Evolutionary conservation across 2,797 vertebrate genomes (phyloP).

Genomic region (Galago senegalensis): DNA sequence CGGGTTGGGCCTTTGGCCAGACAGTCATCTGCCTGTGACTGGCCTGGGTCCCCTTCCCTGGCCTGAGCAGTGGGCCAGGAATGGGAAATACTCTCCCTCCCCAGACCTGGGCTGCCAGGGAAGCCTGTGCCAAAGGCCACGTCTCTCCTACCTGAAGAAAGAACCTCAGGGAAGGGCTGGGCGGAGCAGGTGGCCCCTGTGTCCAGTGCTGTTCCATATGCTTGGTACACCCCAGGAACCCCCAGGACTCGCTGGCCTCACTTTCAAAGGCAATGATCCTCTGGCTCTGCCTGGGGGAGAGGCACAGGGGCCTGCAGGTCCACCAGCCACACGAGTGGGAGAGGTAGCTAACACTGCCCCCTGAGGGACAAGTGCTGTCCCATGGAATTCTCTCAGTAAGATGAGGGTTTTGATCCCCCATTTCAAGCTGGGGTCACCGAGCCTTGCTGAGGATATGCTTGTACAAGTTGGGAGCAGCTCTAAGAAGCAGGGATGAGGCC

Average conservation of each 20-base stretch:
- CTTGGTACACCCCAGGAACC: background rate
- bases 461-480: background rate
- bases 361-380: background rate
- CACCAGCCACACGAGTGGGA: background rate
- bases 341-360: background rate
- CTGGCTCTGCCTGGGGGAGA: background rate
- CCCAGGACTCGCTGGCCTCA: background rate
- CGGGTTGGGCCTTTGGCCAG: background rate
- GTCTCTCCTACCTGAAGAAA: background rate
- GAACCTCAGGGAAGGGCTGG: background rate
- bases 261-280: background rate
- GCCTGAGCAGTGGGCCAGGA: background rate
- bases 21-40: background rate
- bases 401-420: background rate
- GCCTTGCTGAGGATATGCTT: background rate
- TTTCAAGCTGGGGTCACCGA: background rate
- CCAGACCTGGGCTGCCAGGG: background rate
- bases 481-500: background rate
- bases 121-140: background rate
- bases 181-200: slow-evolving; percentile 75
- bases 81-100: background rate
- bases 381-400: background rate
- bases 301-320: background rate
- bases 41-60: background rate
- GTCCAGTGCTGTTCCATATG: slow-evolving; percentile 78